Base-by-base conservation (phyloP, 2,797 vertebrate genomes). In the Phataginus tetradactyla region DNA sequence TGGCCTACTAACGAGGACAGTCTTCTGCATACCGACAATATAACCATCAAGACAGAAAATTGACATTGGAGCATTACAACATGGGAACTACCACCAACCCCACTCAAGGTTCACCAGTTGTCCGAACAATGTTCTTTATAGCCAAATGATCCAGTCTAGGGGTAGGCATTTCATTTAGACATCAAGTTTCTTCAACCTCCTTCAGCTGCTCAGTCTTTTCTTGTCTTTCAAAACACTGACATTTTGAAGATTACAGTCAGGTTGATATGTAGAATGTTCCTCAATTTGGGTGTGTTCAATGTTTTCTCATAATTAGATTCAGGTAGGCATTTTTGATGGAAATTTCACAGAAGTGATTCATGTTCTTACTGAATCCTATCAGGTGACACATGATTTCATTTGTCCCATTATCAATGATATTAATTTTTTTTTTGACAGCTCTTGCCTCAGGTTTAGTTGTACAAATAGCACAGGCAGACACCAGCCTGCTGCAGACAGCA, bases 11-110 rank as follows among this genome's bases (percentile, higher is more conserved):
- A 51, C 37, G 64, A 81, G 18, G 17, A 49, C 10, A 8, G 7
- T 42, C 25, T 55, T 63, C 12, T 45, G 0, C 1, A 14, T 1
- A 64, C 10, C 21, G 51, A 5, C 11, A 8, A 3, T 20, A 2
- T 12, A 66, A 34, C 23, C 13, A n/a, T 32, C 4, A 39, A 64
- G 69, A 84, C 57, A 57, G 78, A 37, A 39, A 27, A 12, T 45
- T 32, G 53, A 27, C 13, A 1, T 0, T 37, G 74, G 10, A 15
- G 9, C n/a, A 17, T 51, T 2, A 4, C 7, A 49, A 25, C 45
- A 45, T 45, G 45, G 45, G 11, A 45, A 11, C 7, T 7, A 7
- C 32, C 15, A 61, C 13, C 74, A 53, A 34, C 4, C 11, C 9
- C 39, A n/a, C 1, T 34, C 5, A 5, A 10, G 20, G 5, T 34